Base-by-base conservation (phyloP, 2,797 vertebrate species). In the Cossypha heuglini region DNA sequence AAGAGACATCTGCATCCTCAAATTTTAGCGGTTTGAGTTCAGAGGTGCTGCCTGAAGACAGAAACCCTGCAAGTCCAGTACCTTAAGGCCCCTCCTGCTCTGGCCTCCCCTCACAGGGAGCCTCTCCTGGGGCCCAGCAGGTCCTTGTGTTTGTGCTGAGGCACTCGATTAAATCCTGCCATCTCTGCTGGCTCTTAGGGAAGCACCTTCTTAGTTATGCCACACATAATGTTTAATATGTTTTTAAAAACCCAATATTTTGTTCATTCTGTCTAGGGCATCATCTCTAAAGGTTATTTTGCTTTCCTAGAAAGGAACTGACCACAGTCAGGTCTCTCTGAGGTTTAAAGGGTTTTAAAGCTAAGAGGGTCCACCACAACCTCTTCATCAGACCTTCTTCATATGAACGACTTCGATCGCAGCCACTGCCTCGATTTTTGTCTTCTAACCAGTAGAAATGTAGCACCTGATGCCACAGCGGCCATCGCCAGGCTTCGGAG, bases 91-190 rank as follows among this genome's bases (percentile, higher is more conserved):
- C 33, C 33, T 57, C 28, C 71, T 78, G 71, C 20, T n/a, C 40
- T 0, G 2, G 71, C 45, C 16, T 48, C 51, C 25, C 31, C 25
- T 81, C 6, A 1, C 24, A 31, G 33, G 48, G 16, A 78, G 33
- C 42, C 5, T 18, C 24, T 37, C 29, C 8, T 0, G 1, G 13
- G 31, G 16, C 45, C 1, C 6, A 57, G 12, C 19, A 55, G 43
- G 40, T 75, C 11, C 37, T 25, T 10, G 13, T 40, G 17, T 38
- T 48, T n/a, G 24, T 33, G 26, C 59, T 73, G 26, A 37, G n/a
- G 29, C 35, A 16, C 73, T 73, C 31, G 26, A 11, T 62, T 52
- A 38, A 68, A 5, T 0, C 3, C 54, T 43, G 55, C 29, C 24
- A 4, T 29, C 13, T 85, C 45, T 33, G 54, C 37, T 42, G 46